These are phyloP conservation scores for Clarias batrachus DNA, from an alignment of 2,113 vertebrate species.

Conservation along the genomic window DNA sequence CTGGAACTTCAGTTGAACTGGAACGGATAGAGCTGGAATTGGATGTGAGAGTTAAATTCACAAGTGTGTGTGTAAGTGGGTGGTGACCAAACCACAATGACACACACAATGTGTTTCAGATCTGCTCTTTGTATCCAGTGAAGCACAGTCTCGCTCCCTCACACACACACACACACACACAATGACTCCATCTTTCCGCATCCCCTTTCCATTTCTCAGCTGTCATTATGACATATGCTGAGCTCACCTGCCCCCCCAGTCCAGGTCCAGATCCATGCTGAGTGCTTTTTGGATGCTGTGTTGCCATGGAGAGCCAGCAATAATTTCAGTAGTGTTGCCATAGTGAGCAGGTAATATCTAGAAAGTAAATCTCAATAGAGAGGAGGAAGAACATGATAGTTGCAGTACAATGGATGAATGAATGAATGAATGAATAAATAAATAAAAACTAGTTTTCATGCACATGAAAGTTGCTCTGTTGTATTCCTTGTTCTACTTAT, in stretches of 20 bases:
- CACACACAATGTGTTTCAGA: constrained; percentile 29
- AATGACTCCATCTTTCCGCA: background rate
- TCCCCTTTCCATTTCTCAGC: constrained; percentile 33
- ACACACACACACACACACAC: background rate
- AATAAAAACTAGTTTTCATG: background rate
- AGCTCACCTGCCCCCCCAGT: constrained; percentile 41
- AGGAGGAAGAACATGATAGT: constrained; percentile 12
- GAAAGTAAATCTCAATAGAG: constrained; percentile 29
- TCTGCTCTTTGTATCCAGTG: constrained; percentile 16
- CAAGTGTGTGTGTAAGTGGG: constrained; percentile 28
- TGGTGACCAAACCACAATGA: constrained; percentile 18
- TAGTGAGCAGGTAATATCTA: constrained; percentile 54
- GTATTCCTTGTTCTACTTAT: background rate
- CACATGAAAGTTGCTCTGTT: background rate
- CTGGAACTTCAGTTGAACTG: constrained; percentile 52
- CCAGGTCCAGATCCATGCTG: constrained; percentile 35
- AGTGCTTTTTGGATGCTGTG: constrained; percentile 50
- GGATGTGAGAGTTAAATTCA: constrained; percentile 45
- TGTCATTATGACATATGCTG: constrained; percentile 59
- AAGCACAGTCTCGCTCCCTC: background rate
- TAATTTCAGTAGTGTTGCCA: constrained; percentile 50
- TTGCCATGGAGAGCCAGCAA: constrained; percentile 63
- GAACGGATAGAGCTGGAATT: constrained; percentile 53
- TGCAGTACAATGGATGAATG: background rate
- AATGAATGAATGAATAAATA: background rate